Evolutionary conservation across 1,140 invertebrate species (phyloP), one percentile per base, ranked within the genome.

Genomic region (silkworm (Bombyx mori)): DNA sequence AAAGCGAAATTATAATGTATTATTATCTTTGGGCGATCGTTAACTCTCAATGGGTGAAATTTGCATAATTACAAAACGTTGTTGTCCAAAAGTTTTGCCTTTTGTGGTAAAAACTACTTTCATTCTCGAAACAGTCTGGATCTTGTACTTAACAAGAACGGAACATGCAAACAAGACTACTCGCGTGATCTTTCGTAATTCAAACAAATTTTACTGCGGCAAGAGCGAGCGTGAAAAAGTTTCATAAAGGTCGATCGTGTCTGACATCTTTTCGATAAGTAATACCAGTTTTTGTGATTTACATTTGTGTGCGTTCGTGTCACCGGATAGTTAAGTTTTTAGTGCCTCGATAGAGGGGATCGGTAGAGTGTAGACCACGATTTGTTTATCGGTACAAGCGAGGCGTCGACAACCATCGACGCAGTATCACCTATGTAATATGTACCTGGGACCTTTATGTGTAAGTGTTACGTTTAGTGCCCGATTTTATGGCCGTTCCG

Each of bases 261-360:
- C 66, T 67, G 75, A 84, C 79, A 80, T 71, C 75, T 70, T 35
- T 74, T 77, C 65, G 78, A 85, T 83, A 83, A 79, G 73, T 82
- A 68, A 71, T 79, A 77, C 69, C 57, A 73, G 73, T 75, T 73
- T 61, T 74, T 68, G 68, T 82, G 77, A 83, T 86, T 83, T 84
- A 79, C 77, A 82, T 77, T 75, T 66, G 77, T 71, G 77, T 76
- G 75, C 75, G 65, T 80, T 76, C 79, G 75, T 83, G 81, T 80
- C 69, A 71, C 75, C 71, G 71, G 74, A 81, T 86, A 84, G 75
- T 84, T 84, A 82, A 81, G 71, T 79, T 83, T 83, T 85, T 85
- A 86, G 67, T 70, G 71, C 67, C 75, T 70, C 71, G 77, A 83
- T 81, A 83, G 73, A 75, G 79, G 75, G 76, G 67, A 61, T 56